A percentile compares a stretch with the other conserved stretches of the same genome.
phyloP scores from a whole-genome alignment of 2,888 invertebrate species.

The Macaria notata region DNA sequence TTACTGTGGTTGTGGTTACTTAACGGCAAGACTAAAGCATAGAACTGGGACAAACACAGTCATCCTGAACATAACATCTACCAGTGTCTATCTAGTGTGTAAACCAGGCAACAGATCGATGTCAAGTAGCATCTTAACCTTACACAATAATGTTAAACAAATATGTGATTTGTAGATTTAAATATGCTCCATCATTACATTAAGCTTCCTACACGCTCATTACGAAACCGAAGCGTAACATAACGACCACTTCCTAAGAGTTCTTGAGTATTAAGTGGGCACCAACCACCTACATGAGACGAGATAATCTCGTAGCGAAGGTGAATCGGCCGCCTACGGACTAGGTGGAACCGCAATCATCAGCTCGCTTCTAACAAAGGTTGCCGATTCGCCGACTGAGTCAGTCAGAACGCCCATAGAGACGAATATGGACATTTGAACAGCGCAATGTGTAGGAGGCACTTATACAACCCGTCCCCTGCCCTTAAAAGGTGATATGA shows the following conservation, averaged over 20 bases:
- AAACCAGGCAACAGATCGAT: conserved; percentile 5
- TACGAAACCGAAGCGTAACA: conserved; percentile 54
- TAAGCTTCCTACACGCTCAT: conserved; percentile 52
- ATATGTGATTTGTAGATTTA: conserved; percentile 41
- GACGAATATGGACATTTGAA: conserved; percentile 77
- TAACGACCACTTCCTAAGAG: conserved; percentile 54
- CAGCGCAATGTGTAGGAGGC: conserved; percentile 65
- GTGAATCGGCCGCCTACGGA: conserved; percentile 74
- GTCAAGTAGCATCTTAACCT: conserved; percentile 12
- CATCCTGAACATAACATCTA: too few relatives aligned
- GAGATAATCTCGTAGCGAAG: conserved; percentile 71
- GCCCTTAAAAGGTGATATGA: conserved; percentile 60
- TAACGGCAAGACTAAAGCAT: too few relatives aligned
- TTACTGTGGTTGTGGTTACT: conserved; percentile 15
- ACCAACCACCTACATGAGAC: conserved; percentile 63
- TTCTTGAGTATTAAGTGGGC: conserved; percentile 49
- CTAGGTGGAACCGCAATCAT: conserved; percentile 64
- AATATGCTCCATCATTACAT: conserved; percentile 33
- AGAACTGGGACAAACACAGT: too few relatives aligned
- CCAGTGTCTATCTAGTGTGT: too few relatives aligned
- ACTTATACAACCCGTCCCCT: conserved; percentile 60
- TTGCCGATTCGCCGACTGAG: conserved; percentile 69
- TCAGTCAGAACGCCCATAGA: conserved; percentile 72
- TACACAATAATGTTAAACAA: conserved; percentile 35
- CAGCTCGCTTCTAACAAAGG: conserved; percentile 70